phyloP scores from a whole-genome alignment of 2,797 vertebrate genomes.

The Microchirus variegatus region DNA sequence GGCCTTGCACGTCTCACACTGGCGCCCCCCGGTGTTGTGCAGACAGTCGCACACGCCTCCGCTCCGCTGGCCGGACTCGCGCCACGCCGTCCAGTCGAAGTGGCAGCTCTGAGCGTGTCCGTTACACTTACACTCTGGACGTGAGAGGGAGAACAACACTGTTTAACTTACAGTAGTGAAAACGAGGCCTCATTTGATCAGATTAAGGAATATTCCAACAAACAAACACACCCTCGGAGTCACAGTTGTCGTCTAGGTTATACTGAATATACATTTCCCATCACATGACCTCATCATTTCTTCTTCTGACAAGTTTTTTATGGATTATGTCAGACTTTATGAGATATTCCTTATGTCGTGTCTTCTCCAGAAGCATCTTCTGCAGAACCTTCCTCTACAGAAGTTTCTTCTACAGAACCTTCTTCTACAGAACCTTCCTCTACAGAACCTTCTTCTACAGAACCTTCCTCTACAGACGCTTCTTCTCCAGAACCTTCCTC shows the following conservation, averaged over 20 bases:
- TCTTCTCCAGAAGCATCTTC: no score
- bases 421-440: no score
- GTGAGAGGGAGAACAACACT: slow-evolving; percentile 7
- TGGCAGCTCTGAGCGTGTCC: slow-evolving; percentile 90
- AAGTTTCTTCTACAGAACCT: no score
- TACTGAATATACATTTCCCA: no score
- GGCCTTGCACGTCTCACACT: slow-evolving; percentile 89
- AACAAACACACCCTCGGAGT: no score
- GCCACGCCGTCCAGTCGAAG: slow-evolving; percentile 88
- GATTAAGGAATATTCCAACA: no score
- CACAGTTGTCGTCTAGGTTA: no score
- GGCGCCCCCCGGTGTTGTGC: slow-evolving; percentile 92
- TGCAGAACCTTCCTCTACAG: no score
- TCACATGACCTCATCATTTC: neutral
- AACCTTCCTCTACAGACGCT: no score
- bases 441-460: no score
- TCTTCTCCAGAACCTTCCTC: no score
- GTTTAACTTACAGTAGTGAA: neutral
- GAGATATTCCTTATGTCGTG: no score
- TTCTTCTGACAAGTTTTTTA: neutral
- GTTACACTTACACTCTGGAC: slow-evolving; percentile 92
- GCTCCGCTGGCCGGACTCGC: slow-evolving; percentile 87
- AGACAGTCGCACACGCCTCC: slow-evolving; percentile 93
- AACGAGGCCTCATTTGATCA: neutral
- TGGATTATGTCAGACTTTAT: neutral